Percentiles rank a stretch among this genome's conserved stretches.
Evolutionary conservation across 2,113 vertebrate species (phyloP).

Genomic region (Sphyrna mokarran): DNA sequence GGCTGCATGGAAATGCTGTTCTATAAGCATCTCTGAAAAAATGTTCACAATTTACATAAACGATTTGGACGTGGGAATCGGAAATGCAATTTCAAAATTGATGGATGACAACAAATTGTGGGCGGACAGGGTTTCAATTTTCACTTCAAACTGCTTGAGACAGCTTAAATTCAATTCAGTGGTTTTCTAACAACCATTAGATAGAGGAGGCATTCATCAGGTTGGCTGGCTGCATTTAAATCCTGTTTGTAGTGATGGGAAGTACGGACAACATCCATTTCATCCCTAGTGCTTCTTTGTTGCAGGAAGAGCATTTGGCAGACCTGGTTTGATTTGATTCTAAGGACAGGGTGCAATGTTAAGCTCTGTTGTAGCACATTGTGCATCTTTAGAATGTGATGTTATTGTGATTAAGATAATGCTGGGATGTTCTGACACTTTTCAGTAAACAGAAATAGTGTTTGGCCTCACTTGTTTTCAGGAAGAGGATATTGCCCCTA

Average conservation of each 20-base stretch:
- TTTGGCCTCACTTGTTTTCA: background rate
- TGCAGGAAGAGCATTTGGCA: background rate
- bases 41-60: background rate
- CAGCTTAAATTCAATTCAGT: background rate
- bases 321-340: background rate
- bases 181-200: background rate
- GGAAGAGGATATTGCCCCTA: background rate
- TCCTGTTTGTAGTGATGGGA: background rate
- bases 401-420: background rate
- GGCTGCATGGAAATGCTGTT: background rate
- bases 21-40: background rate
- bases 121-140: background rate
- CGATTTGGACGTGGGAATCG: background rate
- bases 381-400: background rate
- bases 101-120: background rate
- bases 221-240: background rate
- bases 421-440: background rate
- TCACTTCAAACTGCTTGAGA: background rate
- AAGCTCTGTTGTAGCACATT: background rate
- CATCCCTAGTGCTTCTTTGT: background rate
- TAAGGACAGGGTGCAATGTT: background rate
- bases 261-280: background rate
- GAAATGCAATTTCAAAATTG: background rate
- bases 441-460: background rate
- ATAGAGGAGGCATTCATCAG: background rate